Evolutionary conservation across 2,797 vertebrate species (phyloP), one percentile per base, ranked within the genome.

Genomic region (Nyctibius grandis): DNA sequence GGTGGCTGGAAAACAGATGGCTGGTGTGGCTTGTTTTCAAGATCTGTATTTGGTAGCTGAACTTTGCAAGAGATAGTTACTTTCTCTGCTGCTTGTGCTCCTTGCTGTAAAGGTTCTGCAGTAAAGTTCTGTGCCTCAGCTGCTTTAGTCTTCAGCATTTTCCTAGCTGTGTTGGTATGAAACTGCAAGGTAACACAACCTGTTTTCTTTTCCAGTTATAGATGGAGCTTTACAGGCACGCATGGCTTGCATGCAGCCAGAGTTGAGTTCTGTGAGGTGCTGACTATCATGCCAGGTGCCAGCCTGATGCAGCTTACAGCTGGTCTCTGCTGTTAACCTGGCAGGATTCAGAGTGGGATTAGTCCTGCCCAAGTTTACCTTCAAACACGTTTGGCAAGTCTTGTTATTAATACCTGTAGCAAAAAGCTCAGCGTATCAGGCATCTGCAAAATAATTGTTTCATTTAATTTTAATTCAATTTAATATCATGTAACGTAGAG

Each of bases 341-440:
- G 59, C 70, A 84, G 86, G 61, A 75, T 51, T 86, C 69, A 42
- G 29, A 45, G 65, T 42, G 88, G 57, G n/a, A 36, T 86, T 75
- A 51, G 61, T 50, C 61, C 65, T 92, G 69, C 57, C 45, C 36
- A 25, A 34, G 36, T 57, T 78, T 60, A 50, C 19, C 29, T 88
- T 90, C 76, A 79, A 73, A 85, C 85, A 86, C 61, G 74, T 95
- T 77, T 64, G 53, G 67, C 94, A 50, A 50, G 91, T 93, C 86
- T 59, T 38, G 42, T 51, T 81, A 42, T 80, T 89, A 69, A 42
- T 56, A 68, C 57, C 14, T 73, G 28, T 26, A 75, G 50, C 45
- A 89, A 59, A 95, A 89, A 81, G 70, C 73, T 90, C 31, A 63
- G 65, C 36, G 7, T 25, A 63, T 70, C 81, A 70, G 60, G 57